A percentile compares a stretch with the other conserved stretches of the same genome.
These are phyloP conservation scores for Carassius auratus DNA, from an alignment of 2,113 vertebrate species.

Conservation along the genomic window DNA sequence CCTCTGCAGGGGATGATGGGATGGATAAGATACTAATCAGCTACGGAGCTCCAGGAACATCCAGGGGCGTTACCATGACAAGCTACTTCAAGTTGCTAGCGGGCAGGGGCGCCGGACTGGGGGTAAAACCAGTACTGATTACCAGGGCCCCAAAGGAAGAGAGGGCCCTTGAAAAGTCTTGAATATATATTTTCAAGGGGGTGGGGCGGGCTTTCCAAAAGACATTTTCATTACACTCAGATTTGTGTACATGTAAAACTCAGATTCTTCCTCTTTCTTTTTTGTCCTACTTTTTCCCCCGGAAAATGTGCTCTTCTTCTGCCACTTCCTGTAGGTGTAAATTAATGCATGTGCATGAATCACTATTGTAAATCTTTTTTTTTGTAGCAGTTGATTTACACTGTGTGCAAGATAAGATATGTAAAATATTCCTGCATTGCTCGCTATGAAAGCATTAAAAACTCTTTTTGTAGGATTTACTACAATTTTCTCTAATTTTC, in stretches of 20 bases:
- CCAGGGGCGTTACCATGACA: neutral
- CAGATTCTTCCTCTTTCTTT: neutral
- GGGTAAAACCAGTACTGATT: too few relatives aligned
- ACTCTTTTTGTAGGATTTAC: neutral
- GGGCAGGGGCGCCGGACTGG: neutral
- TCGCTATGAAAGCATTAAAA: neutral
- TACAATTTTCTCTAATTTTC: neutral
- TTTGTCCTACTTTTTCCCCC: neutral
- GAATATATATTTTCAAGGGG: too few relatives aligned
- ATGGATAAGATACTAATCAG: constrained; percentile 28
- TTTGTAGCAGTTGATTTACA: neutral
- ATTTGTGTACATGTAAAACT: neutral
- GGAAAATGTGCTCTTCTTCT: neutral
- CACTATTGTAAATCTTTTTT: neutral
- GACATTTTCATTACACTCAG: constrained; percentile 18
- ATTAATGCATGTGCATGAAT: constrained; percentile 1
- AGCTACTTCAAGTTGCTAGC: neutral
- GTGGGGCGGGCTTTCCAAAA: neutral
- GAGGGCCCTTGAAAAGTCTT: too few relatives aligned
- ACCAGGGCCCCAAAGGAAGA: too few relatives aligned
- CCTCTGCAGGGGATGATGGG: constrained; percentile 16
- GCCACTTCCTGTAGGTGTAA: neutral
- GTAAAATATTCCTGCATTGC: neutral
- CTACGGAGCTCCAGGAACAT: constrained; percentile 14
- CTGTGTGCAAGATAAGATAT: neutral